Percentiles rank a stretch among this genome's conserved stretches.
Evolutionary conservation across 2,797 vertebrate genomes (phyloP).

Genomic region (Geotrypetes seraphini): DNA sequence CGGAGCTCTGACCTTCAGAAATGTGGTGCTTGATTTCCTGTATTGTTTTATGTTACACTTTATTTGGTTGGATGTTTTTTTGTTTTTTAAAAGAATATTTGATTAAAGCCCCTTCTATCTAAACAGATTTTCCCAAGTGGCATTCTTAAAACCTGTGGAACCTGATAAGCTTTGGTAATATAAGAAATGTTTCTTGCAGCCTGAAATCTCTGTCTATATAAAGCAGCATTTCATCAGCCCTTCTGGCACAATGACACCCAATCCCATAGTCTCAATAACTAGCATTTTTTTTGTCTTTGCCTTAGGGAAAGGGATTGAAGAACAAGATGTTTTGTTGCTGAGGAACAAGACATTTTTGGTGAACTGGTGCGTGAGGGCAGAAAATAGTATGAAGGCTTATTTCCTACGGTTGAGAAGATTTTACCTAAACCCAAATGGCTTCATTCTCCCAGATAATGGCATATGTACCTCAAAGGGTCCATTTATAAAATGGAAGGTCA

Average conservation of each 20-base stretch:
- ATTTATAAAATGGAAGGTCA: constrained; percentile 10
- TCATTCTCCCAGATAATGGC: constrained; percentile 6
- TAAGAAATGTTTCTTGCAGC: constrained; percentile 50
- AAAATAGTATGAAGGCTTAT: constrained; percentile 13
- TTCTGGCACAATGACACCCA: constrained; percentile 53
- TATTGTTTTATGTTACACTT: constrained; percentile 16
- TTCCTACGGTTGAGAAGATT: constrained; percentile 16
- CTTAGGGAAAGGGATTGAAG: constrained; percentile 23
- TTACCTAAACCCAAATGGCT: constrained; percentile 9
- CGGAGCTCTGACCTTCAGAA: constrained; percentile 40
- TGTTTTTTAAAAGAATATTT: constrained; percentile 18
- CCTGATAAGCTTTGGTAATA: constrained; percentile 54
- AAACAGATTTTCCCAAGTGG: constrained; percentile 24
- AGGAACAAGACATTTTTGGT: constrained; percentile 17
- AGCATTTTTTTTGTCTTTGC: constrained; percentile 43
- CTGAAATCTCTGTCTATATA: constrained; percentile 41
- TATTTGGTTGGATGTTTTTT: constrained; percentile 11
- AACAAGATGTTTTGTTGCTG: constrained; percentile 34
- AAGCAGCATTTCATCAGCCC: constrained; percentile 47
- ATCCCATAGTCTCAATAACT: constrained; percentile 38
- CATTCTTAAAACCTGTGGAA: constrained; percentile 45
- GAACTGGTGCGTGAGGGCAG: constrained; percentile 14
- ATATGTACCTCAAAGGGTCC: constrained; percentile 5
- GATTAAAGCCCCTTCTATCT: constrained; percentile 13
- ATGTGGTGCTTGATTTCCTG: constrained; percentile 29